phyloP scores from a whole-genome alignment of 2,113 vertebrate genomes.

The Phalacrocorax aristotelis region DNA sequence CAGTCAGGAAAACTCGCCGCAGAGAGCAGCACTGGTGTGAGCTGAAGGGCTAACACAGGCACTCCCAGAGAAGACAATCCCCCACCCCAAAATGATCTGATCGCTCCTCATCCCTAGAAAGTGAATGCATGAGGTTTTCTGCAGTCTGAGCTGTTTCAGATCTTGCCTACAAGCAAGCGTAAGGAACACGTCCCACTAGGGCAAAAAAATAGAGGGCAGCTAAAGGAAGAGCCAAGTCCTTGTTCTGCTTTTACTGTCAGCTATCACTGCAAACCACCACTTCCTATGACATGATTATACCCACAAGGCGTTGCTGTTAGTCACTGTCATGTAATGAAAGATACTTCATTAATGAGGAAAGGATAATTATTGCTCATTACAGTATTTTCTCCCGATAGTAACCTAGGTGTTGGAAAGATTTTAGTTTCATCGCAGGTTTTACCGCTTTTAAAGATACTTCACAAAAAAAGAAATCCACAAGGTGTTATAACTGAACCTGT shows the following conservation, averaged over 20 bases:
- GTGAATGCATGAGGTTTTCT: neutral
- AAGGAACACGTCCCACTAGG: neutral
- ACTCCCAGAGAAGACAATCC: neutral
- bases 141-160: neutral
- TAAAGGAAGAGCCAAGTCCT: neutral
- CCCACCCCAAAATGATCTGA: neutral
- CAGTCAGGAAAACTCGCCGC: neutral
- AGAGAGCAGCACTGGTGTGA: neutral
- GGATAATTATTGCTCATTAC: neutral
- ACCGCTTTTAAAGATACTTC: neutral
- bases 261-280: neutral
- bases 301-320: neutral
- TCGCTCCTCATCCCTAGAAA: neutral
- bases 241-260: neutral
- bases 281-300: fast-evolving
- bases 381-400: neutral
- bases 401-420: neutral
- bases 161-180: neutral
- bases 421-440: neutral
- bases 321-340: neutral
- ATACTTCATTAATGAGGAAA: neutral
- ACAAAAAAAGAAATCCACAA: neutral
- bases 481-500: neutral
- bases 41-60: neutral
- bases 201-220: neutral